Conservation (phyloP, 1,140 invertebrate species). For the Stenopsyche tienmushanensis region DNA sequence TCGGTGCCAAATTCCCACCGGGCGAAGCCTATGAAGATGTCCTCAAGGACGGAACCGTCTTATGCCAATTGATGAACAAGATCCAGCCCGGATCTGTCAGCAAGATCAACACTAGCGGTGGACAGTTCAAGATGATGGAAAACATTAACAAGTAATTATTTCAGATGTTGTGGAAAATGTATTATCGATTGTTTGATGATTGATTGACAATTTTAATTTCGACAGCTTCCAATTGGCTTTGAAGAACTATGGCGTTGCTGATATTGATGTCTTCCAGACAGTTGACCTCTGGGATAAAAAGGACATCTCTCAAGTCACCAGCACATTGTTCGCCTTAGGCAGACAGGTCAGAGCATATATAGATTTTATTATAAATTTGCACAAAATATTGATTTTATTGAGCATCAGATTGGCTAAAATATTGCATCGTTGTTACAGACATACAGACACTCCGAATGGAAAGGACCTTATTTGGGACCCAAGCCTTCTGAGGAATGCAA, state of each 20-base stretch:
- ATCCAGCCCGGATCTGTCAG: constrained; percentile 75
- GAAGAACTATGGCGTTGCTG: constrained; percentile 84
- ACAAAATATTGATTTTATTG: background rate
- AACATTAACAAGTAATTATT: constrained; percentile 82
- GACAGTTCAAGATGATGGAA: constrained; percentile 95
- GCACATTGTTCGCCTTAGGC: constrained; percentile 89
- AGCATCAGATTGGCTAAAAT: background rate
- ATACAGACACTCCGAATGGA: constrained; percentile 88
- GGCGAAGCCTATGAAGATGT: constrained; percentile 76
- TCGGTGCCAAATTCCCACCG: constrained; percentile 82
- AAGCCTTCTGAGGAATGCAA: constrained; percentile 89
- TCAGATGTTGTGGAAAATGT: background rate
- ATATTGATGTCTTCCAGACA: constrained; percentile 94
- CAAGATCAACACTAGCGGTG: constrained; percentile 86
- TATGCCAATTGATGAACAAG: constrained; percentile 91
- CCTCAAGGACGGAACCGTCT: constrained; percentile 81
- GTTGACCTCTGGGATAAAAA: constrained; percentile 94
- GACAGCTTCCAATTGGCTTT: constrained; percentile 87
- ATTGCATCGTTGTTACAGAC: constrained; percentile 60
- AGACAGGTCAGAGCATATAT: constrained; percentile 66
- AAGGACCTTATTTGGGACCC: constrained; percentile 84
- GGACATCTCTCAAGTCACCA: constrained; percentile 91
- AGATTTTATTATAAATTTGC: background rate
- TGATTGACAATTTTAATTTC: constrained; percentile 24
- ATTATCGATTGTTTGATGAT: background rate